phyloP scores from a whole-genome alignment of 2,113 vertebrate genomes.

The Chaetorhynchus papuensis region DNA sequence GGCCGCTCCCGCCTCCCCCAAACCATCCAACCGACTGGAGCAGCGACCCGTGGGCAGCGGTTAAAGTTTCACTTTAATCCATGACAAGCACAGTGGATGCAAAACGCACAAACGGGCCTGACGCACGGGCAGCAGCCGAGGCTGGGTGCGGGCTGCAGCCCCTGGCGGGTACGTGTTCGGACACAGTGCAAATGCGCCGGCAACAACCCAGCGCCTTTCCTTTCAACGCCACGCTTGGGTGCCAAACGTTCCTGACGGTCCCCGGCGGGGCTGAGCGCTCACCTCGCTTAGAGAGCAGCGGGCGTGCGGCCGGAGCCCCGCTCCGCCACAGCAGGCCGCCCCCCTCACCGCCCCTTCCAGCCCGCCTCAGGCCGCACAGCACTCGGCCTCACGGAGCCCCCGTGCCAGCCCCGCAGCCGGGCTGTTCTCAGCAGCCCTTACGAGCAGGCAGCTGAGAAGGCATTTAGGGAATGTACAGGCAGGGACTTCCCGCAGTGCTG shows the following conservation, averaged over 20 bases:
- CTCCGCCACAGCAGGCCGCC: neutral
- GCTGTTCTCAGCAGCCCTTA: neutral
- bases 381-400: neutral
- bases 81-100: neutral
- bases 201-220: neutral
- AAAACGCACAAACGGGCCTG: accelerated
- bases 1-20: neutral
- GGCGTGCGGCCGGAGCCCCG: neutral
- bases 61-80: neutral
- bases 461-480: neutral
- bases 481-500: neutral
- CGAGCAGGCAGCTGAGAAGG: neutral
- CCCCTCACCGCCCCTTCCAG: neutral
- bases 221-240: neutral
- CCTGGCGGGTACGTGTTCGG: neutral
- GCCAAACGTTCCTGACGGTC: neutral
- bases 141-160: neutral
- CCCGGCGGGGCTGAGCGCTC: neutral
- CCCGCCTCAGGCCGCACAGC: neutral
- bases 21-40: accelerated
- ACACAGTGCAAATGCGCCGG: neutral
- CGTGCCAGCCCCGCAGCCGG: neutral
- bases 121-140: neutral
- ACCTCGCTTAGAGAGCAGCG: neutral
- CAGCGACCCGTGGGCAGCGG: neutral